phyloP scores from a whole-genome alignment of 2,797 vertebrate genomes.

The Sebastiscus tertius region DNA sequence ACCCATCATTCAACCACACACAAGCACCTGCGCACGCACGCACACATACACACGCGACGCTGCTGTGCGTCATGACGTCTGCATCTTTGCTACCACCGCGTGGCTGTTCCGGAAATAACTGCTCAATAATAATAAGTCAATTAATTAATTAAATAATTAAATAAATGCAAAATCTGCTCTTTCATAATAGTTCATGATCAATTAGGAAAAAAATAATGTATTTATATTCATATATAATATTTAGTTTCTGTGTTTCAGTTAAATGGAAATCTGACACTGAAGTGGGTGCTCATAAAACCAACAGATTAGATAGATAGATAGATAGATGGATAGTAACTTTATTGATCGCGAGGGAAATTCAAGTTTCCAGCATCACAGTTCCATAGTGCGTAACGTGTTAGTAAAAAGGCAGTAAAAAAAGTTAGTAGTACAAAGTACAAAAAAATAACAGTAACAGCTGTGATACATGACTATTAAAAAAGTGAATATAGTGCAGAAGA shows the following conservation, averaged over 20 bases:
- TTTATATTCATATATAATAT: not conserved
- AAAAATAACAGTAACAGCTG: too few relatives aligned
- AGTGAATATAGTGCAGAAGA: too few relatives aligned
- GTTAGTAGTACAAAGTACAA: too few relatives aligned
- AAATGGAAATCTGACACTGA: not conserved
- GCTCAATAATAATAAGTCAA: not conserved
- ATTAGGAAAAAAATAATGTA: not conserved
- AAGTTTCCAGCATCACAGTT: too few relatives aligned
- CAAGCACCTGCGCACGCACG: not conserved
- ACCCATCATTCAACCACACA: not conserved
- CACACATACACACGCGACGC: not conserved
- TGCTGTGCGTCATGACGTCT: slow-evolving; percentile 20
- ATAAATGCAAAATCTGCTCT: not conserved
- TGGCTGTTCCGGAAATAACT: slow-evolving; percentile 24
- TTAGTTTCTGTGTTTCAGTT: not conserved
- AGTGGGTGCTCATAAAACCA: not conserved
- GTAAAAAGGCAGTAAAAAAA: too few relatives aligned
- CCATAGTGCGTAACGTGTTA: too few relatives aligned
- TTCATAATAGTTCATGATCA: not conserved
- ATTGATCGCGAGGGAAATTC: too few relatives aligned
- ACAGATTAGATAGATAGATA: too few relatives aligned
- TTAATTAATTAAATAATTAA: not conserved
- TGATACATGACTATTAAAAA: too few relatives aligned
- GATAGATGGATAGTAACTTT: too few relatives aligned
- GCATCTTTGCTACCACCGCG: slow-evolving; percentile 66